Evolutionary conservation across 2,888 invertebrate genomes (phyloP), one percentile per base, ranked within the genome.

Genomic region (Hypselothyrea guttata): DNA sequence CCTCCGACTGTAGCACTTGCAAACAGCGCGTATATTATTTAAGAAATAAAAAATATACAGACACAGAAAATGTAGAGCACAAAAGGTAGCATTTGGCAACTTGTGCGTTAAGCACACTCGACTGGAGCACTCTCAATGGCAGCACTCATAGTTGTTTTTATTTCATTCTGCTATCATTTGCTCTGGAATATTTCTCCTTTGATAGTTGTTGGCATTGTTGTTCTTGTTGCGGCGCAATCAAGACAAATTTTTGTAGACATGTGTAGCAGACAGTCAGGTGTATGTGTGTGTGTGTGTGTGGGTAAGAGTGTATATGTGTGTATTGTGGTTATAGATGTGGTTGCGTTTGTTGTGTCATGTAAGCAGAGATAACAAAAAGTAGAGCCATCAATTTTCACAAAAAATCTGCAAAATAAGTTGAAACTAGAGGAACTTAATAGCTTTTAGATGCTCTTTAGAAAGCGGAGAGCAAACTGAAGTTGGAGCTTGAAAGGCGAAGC

Each of bases 191-290:
- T 28, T 55, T 40, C 13, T 46, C 28, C 46, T 53, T 33, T 37
- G 28, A 41, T 7, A 37, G n/a, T 51, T 31, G 16, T 49, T 51
- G 42, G n/a, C n/a, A n/a, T n/a, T n/a, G n/a, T 13, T 40, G 16
- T 30, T n/a, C 5, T 34, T 45, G 7, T 31, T 15, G 16, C 33
- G 40, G 38, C 38, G 33, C 51, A 51, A 52, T 52, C 58, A 46
- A 58, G 52, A 41, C 46, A 40, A 40, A 55, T 42, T 55, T 58
- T 38, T 38, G 52, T 53, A 41, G 40, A 31, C 46, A 12, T 53
- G 3, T 54, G 12, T 40, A 12, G 28, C 42, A 33, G 31, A 22
- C 3, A 22, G 22, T 40, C 54, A 46, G 45, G 34, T 41, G 35
- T 11, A 1, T 4, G 34, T 37, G 1, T 31, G 4, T 27, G 13